Conservation (phyloP, 2,113 vertebrate species). For the Podocnemis expansa region DNA sequence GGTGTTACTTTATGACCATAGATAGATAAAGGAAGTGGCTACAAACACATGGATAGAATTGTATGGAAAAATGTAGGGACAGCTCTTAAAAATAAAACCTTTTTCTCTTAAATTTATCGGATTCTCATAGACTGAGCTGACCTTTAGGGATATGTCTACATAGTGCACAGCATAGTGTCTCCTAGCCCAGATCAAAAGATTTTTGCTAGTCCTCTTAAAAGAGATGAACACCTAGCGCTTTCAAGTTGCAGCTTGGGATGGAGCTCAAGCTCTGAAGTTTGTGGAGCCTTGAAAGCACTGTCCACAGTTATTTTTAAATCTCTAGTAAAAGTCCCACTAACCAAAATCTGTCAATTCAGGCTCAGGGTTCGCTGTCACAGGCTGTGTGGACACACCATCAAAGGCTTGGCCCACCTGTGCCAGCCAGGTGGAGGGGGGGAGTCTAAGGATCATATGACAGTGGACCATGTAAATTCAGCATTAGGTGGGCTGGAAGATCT, state of each 20-base stretch:
- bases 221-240: not conserved
- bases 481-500: not conserved
- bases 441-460: too few species aligned
- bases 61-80: not conserved
- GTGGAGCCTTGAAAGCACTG: not conserved
- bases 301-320: too few species aligned
- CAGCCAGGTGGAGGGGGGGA: not conserved
- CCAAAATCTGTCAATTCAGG: too few species aligned
- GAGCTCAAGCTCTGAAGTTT: not conserved
- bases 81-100: not conserved
- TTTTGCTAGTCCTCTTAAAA: not conserved
- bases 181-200: not conserved
- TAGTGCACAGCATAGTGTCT: not conserved
- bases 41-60: not conserved
- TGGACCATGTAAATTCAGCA: not conserved
- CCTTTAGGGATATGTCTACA: not conserved
- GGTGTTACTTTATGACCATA: not conserved
- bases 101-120: not conserved
- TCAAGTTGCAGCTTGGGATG: not conserved
- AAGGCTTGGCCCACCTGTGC: too few species aligned
- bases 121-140: not conserved
- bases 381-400: too few species aligned
- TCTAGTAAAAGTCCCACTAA: too few species aligned
- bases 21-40: not conserved
- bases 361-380: too few species aligned